phyloP scores from a whole-genome alignment of 2,113 vertebrate genomes.

The Paracanthobrama guichenoti region DNA sequence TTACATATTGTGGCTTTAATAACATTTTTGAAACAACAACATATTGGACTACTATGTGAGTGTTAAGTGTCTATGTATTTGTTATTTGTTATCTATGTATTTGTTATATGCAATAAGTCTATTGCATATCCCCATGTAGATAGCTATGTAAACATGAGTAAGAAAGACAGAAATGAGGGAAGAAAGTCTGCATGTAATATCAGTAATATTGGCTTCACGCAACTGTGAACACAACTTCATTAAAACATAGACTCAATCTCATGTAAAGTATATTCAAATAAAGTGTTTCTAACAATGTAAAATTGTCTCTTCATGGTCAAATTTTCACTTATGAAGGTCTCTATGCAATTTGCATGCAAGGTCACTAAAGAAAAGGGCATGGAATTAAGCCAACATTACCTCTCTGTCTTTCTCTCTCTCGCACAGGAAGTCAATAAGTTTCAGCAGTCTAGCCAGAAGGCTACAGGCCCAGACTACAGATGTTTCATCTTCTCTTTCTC shows the following conservation, averaged over 20 bases:
- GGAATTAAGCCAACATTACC: constrained; percentile 75
- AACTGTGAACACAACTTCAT: neutral
- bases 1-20: too few relatives aligned
- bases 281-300: neutral
- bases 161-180: neutral
- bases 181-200: neutral
- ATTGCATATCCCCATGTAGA: neutral
- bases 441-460: constrained; percentile 80
- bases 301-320: neutral
- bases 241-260: constrained; percentile 55
- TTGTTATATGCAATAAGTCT: neutral
- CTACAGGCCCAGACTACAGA: constrained; percentile 80
- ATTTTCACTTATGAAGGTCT: constrained; percentile 52
- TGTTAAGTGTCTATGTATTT: too few relatives aligned
- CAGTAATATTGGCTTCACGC: neutral
- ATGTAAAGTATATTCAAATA: neutral
- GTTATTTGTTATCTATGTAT: too few relatives aligned
- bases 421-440: constrained; percentile 75
- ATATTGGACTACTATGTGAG: too few relatives aligned
- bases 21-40: too few relatives aligned
- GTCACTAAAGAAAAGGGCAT: constrained; percentile 79
- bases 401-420: constrained; percentile 46
- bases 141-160: neutral
- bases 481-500: constrained; percentile 66
- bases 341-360: constrained; percentile 81